phyloP scores from a whole-genome alignment of 2,113 vertebrate genomes.

The Rallus limicola region DNA sequence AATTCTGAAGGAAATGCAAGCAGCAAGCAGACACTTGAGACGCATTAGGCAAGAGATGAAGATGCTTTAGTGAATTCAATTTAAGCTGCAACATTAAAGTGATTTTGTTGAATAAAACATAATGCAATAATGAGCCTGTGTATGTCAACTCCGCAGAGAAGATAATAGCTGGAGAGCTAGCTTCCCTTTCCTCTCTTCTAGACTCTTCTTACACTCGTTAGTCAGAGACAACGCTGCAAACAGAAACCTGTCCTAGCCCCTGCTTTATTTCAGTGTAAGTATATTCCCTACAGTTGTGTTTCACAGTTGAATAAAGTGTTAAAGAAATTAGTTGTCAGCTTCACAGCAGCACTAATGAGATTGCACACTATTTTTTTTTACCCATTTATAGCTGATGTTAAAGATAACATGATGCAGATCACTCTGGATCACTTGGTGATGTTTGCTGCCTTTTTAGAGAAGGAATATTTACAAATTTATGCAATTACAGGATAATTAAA shows the following conservation, averaged over 20 bases:
- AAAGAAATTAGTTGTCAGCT: slow-evolving; percentile 24
- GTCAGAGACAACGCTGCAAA: slow-evolving; percentile 31
- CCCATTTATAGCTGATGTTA: neutral
- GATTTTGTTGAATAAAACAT: slow-evolving; percentile 83
- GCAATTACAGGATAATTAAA: neutral
- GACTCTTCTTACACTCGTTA: slow-evolving; percentile 47
- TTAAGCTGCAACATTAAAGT: slow-evolving; percentile 80
- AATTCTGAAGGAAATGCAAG: slow-evolving; percentile 70
- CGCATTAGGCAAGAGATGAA: slow-evolving; percentile 74
- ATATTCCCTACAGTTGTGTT: slow-evolving; percentile 18
- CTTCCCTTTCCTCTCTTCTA: neutral
- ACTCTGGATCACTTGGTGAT: neutral
- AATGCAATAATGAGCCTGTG: slow-evolving; percentile 73
- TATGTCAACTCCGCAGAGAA: slow-evolving; percentile 67
- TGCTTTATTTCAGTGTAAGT: slow-evolving; percentile 36
- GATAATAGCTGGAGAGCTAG: slow-evolving; percentile 46
- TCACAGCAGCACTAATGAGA: slow-evolving; percentile 4
- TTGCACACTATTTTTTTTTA: neutral
- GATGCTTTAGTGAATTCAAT: slow-evolving; percentile 79
- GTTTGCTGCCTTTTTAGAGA: neutral
- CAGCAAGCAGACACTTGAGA: slow-evolving; percentile 72
- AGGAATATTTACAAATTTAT: neutral
- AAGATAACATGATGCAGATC: neutral
- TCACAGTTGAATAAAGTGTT: neutral
- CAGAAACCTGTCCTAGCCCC: neutral